Evolutionary conservation across 2,113 vertebrate species (phyloP).

Genomic region (Arothron firmamentum): DNA sequence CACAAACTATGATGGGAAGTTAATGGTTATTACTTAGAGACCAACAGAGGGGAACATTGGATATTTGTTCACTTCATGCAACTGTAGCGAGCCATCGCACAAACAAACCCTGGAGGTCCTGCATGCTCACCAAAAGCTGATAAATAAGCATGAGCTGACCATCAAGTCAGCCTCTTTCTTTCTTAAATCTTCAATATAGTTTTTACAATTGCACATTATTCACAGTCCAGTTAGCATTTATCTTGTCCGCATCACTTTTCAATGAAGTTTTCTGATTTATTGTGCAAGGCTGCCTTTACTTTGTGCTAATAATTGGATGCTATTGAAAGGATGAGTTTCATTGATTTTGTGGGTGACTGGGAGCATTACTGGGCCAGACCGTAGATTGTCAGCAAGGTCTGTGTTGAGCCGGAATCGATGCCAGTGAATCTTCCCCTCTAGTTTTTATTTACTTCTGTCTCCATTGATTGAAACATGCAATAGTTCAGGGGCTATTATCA

Average conservation of each 20-base stretch:
- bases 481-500: conserved; percentile 83
- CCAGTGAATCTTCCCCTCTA: conserved; percentile 81
- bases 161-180: neutral
- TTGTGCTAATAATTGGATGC: conserved; percentile 98
- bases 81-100: conserved; percentile 13
- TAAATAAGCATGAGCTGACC: neutral
- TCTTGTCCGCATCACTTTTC: conserved; percentile 79
- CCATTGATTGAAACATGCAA: conserved; percentile 85
- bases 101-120: conserved; percentile 13
- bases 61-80: conserved; percentile 30
- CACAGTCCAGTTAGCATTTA: conserved; percentile 79
- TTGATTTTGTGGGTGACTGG: conserved; percentile 91
- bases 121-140: neutral
- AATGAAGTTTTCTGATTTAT: conserved; percentile 93
- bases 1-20: conserved; percentile 74
- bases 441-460: conserved; percentile 82
- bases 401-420: conserved; percentile 90
- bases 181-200: conserved; percentile 10
- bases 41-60: conserved; percentile 41
- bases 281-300: conserved; percentile 78
- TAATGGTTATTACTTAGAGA: conserved; percentile 72
- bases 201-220: conserved; percentile 58
- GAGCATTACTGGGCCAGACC: conserved; percentile 88
- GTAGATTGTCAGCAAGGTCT: conserved; percentile 82
- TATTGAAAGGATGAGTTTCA: conserved; percentile 98